Conservation (phyloP, 2,113 vertebrate genomes). For the Sceloporus tristichus region DNA sequence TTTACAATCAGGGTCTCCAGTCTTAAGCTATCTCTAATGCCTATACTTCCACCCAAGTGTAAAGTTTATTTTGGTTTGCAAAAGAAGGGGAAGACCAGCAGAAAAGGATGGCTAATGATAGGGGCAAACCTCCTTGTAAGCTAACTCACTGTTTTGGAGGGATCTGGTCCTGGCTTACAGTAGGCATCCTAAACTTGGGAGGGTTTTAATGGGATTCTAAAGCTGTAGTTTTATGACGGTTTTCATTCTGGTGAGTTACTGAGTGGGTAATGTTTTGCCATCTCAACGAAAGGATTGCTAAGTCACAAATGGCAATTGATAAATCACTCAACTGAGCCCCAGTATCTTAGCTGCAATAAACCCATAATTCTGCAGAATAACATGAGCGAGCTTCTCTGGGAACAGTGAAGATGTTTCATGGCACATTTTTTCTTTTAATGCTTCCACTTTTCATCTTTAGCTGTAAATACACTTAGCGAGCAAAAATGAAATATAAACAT, state of each 20-base stretch:
- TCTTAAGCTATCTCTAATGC: neutral
- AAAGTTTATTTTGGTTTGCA: too few species aligned
- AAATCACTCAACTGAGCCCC: conserved; percentile 17
- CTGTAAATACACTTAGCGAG: conserved; percentile 35
- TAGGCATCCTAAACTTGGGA: neutral
- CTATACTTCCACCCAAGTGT: too few species aligned
- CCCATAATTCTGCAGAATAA: neutral
- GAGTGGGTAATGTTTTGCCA: conserved; percentile 6
- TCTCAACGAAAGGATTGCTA: conserved; percentile 30
- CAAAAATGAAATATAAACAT: conserved; percentile 38
- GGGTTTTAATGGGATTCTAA: neutral
- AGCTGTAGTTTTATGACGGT: conserved; percentile 5
- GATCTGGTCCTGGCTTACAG: neutral
- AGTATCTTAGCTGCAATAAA: neutral
- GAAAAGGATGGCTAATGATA: too few species aligned
- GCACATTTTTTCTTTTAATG: neutral
- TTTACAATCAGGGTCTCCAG: neutral
- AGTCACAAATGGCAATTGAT: neutral
- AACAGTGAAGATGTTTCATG: conserved; percentile 5
- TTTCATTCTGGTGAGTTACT: conserved; percentile 33
- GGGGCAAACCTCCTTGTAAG: too few species aligned
- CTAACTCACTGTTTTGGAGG: too few species aligned
- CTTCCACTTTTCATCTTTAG: conserved; percentile 36
- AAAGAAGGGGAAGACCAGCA: too few species aligned
- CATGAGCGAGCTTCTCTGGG: neutral